A percentile compares a stretch with the other conserved stretches of the same genome.
These are phyloP conservation scores for Zaprionus kolodkinae DNA, from an alignment of 1,140 invertebrate genomes.

Conservation along the genomic window DNA sequence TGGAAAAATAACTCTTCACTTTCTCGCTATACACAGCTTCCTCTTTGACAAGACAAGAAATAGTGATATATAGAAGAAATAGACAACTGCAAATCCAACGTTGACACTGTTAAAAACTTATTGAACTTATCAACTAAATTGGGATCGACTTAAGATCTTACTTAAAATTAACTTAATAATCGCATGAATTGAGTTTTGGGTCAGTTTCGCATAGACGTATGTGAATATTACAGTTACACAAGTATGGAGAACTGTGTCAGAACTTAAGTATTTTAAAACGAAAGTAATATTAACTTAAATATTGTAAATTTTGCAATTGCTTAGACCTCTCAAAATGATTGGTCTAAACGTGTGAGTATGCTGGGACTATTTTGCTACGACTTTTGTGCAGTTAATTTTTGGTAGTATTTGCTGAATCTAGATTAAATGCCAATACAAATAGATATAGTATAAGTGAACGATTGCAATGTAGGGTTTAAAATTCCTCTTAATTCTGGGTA, in stretches of 20 bases:
- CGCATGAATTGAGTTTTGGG: constrained; percentile 12
- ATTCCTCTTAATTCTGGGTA: constrained; percentile 3
- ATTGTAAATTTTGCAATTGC: constrained; percentile 12
- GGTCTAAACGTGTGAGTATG: constrained; percentile 26
- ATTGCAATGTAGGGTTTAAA: constrained; percentile 39
- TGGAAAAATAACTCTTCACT: constrained; percentile 52
- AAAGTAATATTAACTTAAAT: constrained; percentile 32
- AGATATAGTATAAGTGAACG: constrained; percentile 27
- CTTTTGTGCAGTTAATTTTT: constrained; percentile 65
- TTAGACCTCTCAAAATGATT: constrained; percentile 18
- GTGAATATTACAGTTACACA: not conserved
- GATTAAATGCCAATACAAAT: constrained; percentile 34
- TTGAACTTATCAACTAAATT: constrained; percentile 22
- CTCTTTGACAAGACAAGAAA: constrained; percentile 3
- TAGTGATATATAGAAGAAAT: not conserved
- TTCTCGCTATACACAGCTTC: constrained; percentile 21
- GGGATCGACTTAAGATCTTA: constrained; percentile 8
- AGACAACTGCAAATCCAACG: constrained; percentile 15
- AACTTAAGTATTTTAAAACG: constrained; percentile 28
- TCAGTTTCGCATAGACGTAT: constrained; percentile 3
- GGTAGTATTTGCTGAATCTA: constrained; percentile 53
- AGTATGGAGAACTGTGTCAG: not conserved
- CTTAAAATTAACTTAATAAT: constrained; percentile 60
- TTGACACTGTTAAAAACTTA: constrained; percentile 44
- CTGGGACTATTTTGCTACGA: constrained; percentile 53